Percentiles rank a stretch among this genome's conserved stretches.
phyloP scores from a whole-genome alignment of 2,113 vertebrate genomes.

The Gavialis gangeticus region DNA sequence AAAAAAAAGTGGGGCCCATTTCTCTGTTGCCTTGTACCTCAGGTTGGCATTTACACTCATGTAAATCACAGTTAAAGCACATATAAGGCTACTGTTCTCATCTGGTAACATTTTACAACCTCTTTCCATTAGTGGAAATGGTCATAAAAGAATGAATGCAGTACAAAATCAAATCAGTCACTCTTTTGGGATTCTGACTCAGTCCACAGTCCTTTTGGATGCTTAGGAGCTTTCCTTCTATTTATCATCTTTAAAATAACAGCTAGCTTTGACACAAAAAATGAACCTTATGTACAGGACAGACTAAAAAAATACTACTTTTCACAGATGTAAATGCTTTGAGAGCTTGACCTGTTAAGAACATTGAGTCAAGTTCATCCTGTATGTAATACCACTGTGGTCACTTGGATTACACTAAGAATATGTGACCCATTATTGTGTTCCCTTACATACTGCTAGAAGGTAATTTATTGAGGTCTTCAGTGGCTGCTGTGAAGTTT shows the following conservation, averaged over 20 bases:
- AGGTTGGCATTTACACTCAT: neutral
- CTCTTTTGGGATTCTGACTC: neutral
- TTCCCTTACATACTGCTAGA: neutral
- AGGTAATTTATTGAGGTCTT: neutral
- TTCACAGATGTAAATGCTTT: neutral
- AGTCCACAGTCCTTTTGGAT: neutral
- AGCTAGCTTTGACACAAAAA: neutral
- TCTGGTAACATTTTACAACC: neutral
- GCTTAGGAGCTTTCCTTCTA: neutral
- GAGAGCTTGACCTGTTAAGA: neutral
- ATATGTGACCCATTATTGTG: neutral
- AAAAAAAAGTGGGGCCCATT: neutral
- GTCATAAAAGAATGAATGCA: accelerated
- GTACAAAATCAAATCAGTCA: neutral
- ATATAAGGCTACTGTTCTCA: neutral
- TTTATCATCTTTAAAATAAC: neutral
- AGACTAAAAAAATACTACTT: neutral
- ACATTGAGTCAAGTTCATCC: neutral
- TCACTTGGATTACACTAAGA: neutral
- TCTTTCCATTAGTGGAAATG: neutral
- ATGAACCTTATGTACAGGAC: neutral
- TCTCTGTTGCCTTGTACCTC: neutral
- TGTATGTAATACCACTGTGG: neutral
- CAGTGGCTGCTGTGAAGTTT: neutral
- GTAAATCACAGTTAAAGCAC: neutral